Evolutionary conservation across 23 tunicate genomes (phyloP).

Genomic region (Clavelina lepadiformis): DNA sequence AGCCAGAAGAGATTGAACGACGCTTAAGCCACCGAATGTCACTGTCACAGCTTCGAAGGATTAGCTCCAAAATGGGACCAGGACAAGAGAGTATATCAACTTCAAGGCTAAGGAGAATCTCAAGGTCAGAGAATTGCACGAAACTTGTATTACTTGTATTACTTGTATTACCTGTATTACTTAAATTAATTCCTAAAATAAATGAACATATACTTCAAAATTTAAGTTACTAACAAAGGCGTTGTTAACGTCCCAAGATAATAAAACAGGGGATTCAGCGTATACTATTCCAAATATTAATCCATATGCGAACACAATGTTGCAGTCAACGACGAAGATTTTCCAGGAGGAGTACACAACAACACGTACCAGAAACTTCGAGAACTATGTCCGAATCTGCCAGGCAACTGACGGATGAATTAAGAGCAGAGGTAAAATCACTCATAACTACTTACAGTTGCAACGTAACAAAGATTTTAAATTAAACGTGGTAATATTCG

Average conservation of each 20-base stretch:
- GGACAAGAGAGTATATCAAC: constrained; percentile 11
- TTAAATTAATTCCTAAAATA: too few species aligned
- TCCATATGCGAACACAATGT: too few species aligned
- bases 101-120: constrained; percentile 43
- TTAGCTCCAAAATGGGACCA: constrained; percentile 28
- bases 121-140: constrained; percentile 14
- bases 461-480: too few species aligned
- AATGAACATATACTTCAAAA: too few species aligned
- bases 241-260: not conserved
- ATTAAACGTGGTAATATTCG: too few species aligned
- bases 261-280: too few species aligned
- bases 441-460: not conserved
- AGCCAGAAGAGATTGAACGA: constrained; percentile 24
- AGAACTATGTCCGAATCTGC: constrained; percentile 13
- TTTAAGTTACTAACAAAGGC: not conserved
- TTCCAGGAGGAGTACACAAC: constrained; percentile 14
- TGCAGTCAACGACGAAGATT: constrained; percentile 16
- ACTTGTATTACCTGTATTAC: not conserved
- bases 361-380: constrained; percentile 3
- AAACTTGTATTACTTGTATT: not conserved
- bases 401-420: constrained; percentile 18
- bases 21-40: constrained; percentile 50
- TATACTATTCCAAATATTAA: too few species aligned
- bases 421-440: constrained; percentile 2
- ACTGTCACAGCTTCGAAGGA: constrained; percentile 38